Percentiles rank a stretch among this genome's conserved stretches.
Conservation (phyloP, 2,888 invertebrate species). For the Sclerodermus sp. region DNA sequence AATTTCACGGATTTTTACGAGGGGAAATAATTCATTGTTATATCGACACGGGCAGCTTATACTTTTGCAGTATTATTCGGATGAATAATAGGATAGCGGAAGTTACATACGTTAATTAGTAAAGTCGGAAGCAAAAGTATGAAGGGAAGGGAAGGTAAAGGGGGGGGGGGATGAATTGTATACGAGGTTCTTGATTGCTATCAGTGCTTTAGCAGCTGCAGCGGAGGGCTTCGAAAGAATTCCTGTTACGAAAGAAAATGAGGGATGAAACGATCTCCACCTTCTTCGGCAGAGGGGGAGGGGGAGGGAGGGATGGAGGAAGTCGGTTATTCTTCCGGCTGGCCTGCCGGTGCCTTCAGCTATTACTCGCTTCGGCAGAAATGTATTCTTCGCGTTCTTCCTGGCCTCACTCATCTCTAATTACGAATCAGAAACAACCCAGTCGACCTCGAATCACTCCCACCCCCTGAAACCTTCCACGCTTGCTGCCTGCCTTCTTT, state of each 20-base stretch:
- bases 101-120: background rate
- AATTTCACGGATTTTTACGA: too few species aligned
- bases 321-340: constrained; percentile 37
- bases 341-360: constrained; percentile 34
- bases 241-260: constrained; percentile 9
- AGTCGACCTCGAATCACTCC: constrained; percentile 25
- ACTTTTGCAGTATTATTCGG: too few species aligned
- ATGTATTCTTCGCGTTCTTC: constrained; percentile 36
- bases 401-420: constrained; percentile 47
- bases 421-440: constrained; percentile 51
- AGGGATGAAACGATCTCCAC: constrained; percentile 3
- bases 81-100: background rate
- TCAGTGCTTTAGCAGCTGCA: too few species aligned
- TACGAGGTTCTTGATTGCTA: too few species aligned
- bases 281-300: background rate
- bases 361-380: constrained; percentile 39
- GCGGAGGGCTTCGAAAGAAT: constrained; percentile 11
- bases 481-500: constrained; percentile 8
- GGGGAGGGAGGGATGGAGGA: constrained; percentile 8
- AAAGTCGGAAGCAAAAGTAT: background rate
- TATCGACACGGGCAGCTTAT: too few species aligned
- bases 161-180: constrained; percentile 3
- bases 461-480: constrained; percentile 13
- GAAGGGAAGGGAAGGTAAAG: background rate
- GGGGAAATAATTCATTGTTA: background rate